Evolutionary conservation across 1,140 invertebrate species (phyloP), one percentile per base, ranked within the genome.

Genomic region (Trypoxylus dichotomus): DNA sequence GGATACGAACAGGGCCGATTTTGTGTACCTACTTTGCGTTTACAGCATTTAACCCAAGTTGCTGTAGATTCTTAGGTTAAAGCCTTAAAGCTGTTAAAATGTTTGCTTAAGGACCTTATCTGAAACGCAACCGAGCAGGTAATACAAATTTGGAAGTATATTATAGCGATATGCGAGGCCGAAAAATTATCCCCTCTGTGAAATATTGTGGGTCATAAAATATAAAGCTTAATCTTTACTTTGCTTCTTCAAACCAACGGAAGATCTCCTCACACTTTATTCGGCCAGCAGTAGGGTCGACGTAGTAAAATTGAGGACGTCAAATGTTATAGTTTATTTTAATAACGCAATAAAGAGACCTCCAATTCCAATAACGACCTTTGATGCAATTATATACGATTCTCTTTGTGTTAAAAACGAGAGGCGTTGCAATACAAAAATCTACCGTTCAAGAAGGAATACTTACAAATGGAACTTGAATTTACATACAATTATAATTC

Each of bases 71-170:
- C 24, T 27, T 27, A 54, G 19, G 60, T 27, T 13, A 68, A 68
- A 68, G 24, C 60, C 27, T 27, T 13, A 68, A 68, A 68, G 24
- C 60, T 68, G 60, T 68, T 68, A 68, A 68, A 68, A 68, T 68
- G 27, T 68, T 68, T 68, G 60, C 27, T 21, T 24, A 68, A 68
- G 60, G 60, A 29, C 19, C 60, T 68, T 68, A 68, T 68, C 60
- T 68, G 7, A n/a, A 68, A 68, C 15, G 19, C 60, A 68, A 24
- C 60, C 21, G 13, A 11, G 24, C 60, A 68, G 60, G 60, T 68
- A 54, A 54, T 54, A 68, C 24, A 68, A 68, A 68, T 68, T 68
- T n/a, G 47, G 19, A 15, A 8, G 42, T 43, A n/a, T 21, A 54
- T 3, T 54, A 54, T 19, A 13, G 47, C 47, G 47, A 54, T 54